phyloP scores from a whole-genome alignment of 2,797 vertebrate genomes.

The Pseudocheirus occidentalis region DNA sequence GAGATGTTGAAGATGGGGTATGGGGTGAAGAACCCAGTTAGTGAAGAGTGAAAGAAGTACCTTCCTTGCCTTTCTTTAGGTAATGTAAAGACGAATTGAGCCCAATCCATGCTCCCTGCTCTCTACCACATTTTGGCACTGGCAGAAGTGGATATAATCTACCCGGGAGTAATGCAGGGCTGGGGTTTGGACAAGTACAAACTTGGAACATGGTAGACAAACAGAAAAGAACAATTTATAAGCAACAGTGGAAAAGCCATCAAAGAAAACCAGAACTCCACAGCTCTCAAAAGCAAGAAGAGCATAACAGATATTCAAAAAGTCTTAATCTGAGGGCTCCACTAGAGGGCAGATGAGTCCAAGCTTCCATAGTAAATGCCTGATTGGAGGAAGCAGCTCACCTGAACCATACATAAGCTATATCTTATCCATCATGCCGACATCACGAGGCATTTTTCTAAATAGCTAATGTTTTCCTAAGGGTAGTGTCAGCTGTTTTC shows the following conservation, averaged over 20 bases:
- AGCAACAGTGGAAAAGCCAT: slow-evolving; percentile 12
- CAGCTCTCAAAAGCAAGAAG: not conserved
- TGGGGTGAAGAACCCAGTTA: not conserved
- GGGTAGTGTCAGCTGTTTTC: slow-evolving; percentile 23
- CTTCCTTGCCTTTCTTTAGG: not conserved
- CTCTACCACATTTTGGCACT: not conserved
- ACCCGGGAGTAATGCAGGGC: not conserved
- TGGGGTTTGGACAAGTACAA: not conserved
- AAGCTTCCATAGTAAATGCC: slow-evolving; percentile 19
- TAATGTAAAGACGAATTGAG: not conserved
- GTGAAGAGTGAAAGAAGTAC: not conserved
- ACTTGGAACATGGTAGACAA: not conserved
- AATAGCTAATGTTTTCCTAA: slow-evolving; percentile 25
- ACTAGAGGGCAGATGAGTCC: slow-evolving; percentile 79
- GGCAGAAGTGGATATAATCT: not conserved
- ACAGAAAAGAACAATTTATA: not conserved
- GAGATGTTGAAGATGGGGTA: not conserved
- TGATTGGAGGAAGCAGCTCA: not conserved
- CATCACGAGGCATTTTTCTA: not conserved
- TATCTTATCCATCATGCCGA: not conserved
- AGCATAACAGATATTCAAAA: not conserved
- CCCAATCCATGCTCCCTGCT: not conserved
- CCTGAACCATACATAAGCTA: slow-evolving; percentile 37
- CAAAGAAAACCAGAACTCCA: slow-evolving; percentile 32
- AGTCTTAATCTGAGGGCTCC: slow-evolving; percentile 52